Evolutionary conservation across 1,140 invertebrate genomes (phyloP), one percentile per base, ranked within the genome.

Genomic region (Phocides pigmalion): DNA sequence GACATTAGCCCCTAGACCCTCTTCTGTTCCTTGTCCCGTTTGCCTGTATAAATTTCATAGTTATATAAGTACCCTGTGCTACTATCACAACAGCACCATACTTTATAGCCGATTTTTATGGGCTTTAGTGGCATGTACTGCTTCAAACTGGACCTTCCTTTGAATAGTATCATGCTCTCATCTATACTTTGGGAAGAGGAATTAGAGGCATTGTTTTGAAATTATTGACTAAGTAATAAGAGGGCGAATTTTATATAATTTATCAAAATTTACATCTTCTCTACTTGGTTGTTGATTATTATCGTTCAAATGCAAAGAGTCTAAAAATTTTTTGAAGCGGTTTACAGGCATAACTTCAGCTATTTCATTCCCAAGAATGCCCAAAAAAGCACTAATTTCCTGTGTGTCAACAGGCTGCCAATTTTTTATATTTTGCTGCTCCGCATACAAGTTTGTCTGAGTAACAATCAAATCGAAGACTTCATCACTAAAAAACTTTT

Each of bases 201-300:
- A 19, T 20, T 44, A 8, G 16, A 19, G 0, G 42, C 42, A n/a
- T 19, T 19, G 8, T 44, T 14, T 20, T 42, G 14, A 42, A 73
- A 81, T 61, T 70, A 62, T 59, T 69, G 14, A 72, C 49, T 72
- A 5, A 87, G 58, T 46, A 68, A 68, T 63, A 20, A 81, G 50
- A 28, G 79, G 82, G 28, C 76, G 54, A 28, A 89, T 65, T 79
- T 87, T 87, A 58, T 84, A 87, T 9, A 87, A 61, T 77, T 89
- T 89, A 71, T 91, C 81, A 78, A 76, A 82, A 46, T 78, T 68
- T 50, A 50, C 42, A 44, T 76, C 46, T 53, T 65, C 63, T 73
- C 67, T 66, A 44, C 65, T 68, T 76, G 20, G 20, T 5, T 3
- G 2, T 22, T 22, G 49, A 35, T 6, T 59, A 67, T 84, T 86